These are phyloP conservation scores for Myotis vivesi DNA, from an alignment of 2,797 vertebrate species.

Conservation along the genomic window DNA sequence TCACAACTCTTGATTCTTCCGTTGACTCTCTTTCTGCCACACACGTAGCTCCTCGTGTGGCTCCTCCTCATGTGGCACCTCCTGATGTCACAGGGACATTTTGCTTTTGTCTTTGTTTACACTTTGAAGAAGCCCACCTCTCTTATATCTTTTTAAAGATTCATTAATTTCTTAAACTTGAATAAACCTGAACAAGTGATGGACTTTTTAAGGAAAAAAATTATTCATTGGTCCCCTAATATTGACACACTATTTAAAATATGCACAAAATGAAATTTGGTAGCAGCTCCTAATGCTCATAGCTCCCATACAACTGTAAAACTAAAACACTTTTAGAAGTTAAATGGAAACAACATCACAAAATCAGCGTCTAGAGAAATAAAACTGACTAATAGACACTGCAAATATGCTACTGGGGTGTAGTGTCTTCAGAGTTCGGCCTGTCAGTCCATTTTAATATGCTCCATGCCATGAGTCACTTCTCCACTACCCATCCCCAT, in stretches of 20 bases:
- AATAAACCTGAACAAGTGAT: background rate
- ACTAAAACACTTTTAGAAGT: background rate
- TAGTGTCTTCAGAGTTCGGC: background rate
- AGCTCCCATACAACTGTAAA: background rate
- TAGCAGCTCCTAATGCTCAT: background rate
- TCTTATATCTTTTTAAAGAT: background rate
- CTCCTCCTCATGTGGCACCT: background rate
- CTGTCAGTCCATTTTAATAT: background rate
- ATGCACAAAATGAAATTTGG: background rate
- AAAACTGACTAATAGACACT: background rate
- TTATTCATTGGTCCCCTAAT: background rate
- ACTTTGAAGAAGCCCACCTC: background rate
- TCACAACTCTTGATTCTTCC: background rate
- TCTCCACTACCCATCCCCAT: background rate
- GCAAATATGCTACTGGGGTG: background rate
- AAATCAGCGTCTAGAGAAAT: background rate
- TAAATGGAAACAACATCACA: background rate
- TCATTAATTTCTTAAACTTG: background rate
- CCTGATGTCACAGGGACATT: background rate
- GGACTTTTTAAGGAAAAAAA: background rate
- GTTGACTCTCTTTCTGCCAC: background rate
- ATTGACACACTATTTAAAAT: background rate
- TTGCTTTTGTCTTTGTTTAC: background rate
- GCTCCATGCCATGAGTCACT: background rate
- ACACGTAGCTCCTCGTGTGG: background rate